These are phyloP conservation scores for Lycaena phlaeas DNA, from an alignment of 2,888 invertebrate species.

Conservation along the genomic window DNA sequence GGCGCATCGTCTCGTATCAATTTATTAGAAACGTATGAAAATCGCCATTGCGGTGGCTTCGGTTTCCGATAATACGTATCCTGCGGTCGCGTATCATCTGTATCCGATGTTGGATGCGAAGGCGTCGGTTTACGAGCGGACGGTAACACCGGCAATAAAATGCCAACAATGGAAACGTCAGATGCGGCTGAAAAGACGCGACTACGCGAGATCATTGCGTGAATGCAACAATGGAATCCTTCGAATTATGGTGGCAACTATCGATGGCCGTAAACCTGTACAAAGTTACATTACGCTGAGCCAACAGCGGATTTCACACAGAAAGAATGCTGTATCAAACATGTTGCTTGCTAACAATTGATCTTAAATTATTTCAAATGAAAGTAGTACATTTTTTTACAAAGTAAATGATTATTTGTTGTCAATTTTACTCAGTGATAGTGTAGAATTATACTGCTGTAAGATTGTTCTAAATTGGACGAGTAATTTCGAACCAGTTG, in stretches of 20 bases:
- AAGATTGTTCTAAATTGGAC: no score
- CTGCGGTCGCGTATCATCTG: slow-evolving; percentile 64
- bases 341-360: no score
- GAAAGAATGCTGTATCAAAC: slow-evolving; percentile 10
- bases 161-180: slow-evolving; percentile 68
- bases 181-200: slow-evolving; percentile 63
- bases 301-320: slow-evolving; percentile 10
- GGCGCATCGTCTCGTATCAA: slow-evolving; percentile 55
- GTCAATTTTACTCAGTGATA: no score
- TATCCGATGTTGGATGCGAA: slow-evolving; percentile 44
- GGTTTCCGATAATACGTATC: slow-evolving; percentile 51
- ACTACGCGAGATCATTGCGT: slow-evolving; percentile 62
- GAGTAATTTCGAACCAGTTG: no score
- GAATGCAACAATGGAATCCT: slow-evolving; percentile 69
- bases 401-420: no score
- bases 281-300: slow-evolving; percentile 33
- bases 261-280: slow-evolving; percentile 47
- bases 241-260: slow-evolving; percentile 64
- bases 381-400: no score
- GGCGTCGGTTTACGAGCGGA: slow-evolving; percentile 62
- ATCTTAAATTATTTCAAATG: no score
- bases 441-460: no score
- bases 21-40: slow-evolving; percentile 71
- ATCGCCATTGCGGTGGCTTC: slow-evolving; percentile 64
- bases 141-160: slow-evolving; percentile 71